Percentiles rank a stretch among this genome's conserved stretches.
Conservation (phyloP, 2,797 vertebrate genomes). For the Acanthopagrus latus region DNA sequence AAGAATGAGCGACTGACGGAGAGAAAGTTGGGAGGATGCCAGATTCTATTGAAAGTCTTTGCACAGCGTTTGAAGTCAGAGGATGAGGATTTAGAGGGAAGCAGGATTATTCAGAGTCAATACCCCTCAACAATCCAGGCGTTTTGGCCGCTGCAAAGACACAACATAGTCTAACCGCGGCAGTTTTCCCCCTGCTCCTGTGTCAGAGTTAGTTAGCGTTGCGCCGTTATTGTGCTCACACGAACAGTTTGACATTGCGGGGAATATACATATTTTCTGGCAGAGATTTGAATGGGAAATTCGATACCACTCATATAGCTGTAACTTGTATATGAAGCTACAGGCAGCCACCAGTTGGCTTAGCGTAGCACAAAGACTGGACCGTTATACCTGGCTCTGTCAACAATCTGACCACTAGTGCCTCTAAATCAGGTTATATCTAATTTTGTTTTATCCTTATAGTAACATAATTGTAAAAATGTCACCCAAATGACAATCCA, state of each 20-base stretch:
- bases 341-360: neutral
- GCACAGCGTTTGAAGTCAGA: conserved; percentile 81
- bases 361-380: neutral
- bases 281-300: neutral
- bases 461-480: neutral
- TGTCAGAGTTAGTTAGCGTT: conserved; percentile 45
- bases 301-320: neutral
- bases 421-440: neutral
- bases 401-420: neutral
- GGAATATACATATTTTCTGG: neutral
- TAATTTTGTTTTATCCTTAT: neutral
- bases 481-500: too few species aligned
- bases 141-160: conserved; percentile 65
- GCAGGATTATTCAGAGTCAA: conserved; percentile 83
- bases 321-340: neutral
- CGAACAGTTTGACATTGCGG: conserved; percentile 19
- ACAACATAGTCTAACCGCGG: conserved; percentile 48
- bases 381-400: too few species aligned
- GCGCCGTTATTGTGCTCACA: conserved; percentile 9
- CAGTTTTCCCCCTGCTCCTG: conserved; percentile 36
- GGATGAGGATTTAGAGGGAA: conserved; percentile 82
- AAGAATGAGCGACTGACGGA: conserved; percentile 77
- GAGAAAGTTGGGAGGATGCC: conserved; percentile 81
- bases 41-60: conserved; percentile 80
- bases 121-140: conserved; percentile 75